Evolutionary conservation across 2,888 invertebrate species (phyloP).

Genomic region (Rotaria magnacalcarata): DNA sequence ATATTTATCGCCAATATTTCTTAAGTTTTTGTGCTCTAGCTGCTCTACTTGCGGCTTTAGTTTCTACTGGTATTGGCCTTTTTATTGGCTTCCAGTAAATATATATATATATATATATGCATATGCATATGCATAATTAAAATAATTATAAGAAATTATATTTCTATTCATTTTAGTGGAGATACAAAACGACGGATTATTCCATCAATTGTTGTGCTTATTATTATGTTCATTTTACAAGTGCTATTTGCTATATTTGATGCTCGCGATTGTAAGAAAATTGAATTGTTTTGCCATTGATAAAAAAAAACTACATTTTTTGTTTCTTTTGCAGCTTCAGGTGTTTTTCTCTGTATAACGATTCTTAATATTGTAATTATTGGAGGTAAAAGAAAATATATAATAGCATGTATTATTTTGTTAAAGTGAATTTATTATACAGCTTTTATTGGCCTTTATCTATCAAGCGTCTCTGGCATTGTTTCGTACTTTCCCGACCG

Average conservation of each 20-base stretch:
- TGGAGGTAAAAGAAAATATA: not conserved
- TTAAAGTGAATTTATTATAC: not conserved
- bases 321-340: not conserved
- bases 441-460: slow-evolving; percentile 16
- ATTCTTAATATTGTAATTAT: slow-evolving; percentile 34
- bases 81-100: slow-evolving; percentile 19
- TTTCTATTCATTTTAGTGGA: not conserved
- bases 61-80: not conserved
- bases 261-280: slow-evolving; percentile 11
- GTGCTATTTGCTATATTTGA: slow-evolving; percentile 13
- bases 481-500: slow-evolving; percentile 4
- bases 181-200: not conserved
- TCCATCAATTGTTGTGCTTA: not conserved
- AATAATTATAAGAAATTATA: not conserved
- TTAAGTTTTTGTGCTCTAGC: slow-evolving; percentile 20
- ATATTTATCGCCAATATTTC: slow-evolving; percentile 14
- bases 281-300: not conserved
- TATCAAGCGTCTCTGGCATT: not conserved
- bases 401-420: not conserved
- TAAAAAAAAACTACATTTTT: not conserved
- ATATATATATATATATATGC: not conserved
- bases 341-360: slow-evolving; percentile 19
- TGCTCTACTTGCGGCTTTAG: not conserved
- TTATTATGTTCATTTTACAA: slow-evolving; percentile 12
- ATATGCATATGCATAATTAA: no score